These are phyloP conservation scores for Melierax canorus DNA, from an alignment of 2,113 vertebrate species.

Conservation along the genomic window DNA sequence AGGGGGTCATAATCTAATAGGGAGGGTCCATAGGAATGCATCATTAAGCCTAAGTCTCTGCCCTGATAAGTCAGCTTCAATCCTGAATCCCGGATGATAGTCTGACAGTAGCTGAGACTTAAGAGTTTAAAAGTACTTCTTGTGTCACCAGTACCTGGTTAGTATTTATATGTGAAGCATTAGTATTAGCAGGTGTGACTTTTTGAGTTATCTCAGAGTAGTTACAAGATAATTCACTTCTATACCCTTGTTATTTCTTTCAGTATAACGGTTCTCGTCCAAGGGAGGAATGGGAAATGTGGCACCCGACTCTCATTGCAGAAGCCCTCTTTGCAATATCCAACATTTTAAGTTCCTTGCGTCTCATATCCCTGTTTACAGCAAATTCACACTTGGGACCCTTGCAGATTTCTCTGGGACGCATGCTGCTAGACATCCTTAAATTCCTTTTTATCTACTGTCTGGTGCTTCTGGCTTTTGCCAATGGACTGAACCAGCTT, in stretches of 20 bases:
- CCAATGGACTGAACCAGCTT: slow-evolving; percentile 95
- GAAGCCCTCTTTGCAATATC: slow-evolving; percentile 98
- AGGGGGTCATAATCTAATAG: neutral
- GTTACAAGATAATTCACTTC: neutral
- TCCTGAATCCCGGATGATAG: neutral
- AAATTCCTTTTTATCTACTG: slow-evolving; percentile 99
- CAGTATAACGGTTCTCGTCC: slow-evolving; percentile 95
- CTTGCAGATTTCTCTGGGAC: slow-evolving; percentile 95
- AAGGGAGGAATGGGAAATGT: slow-evolving; percentile 97
- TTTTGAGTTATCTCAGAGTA: neutral
- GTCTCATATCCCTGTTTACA: slow-evolving; percentile 98
- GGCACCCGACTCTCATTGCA: slow-evolving; percentile 95
- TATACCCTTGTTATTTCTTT: slow-evolving; percentile 11
- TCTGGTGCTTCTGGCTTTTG: slow-evolving; percentile 94
- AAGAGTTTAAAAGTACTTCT: neutral
- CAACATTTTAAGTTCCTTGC: slow-evolving; percentile 97
- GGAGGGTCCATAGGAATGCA: neutral
- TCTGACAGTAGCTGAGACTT: neutral
- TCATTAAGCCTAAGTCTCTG: neutral
- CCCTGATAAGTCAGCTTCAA: neutral
- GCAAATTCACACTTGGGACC: slow-evolving; percentile 98
- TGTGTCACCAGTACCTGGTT: neutral
- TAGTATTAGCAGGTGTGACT: neutral
- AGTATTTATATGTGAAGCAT: neutral
- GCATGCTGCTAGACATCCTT: slow-evolving; percentile 98